Conservation (phyloP, 2,797 vertebrate species). For the Xenentodon cancila region DNA sequence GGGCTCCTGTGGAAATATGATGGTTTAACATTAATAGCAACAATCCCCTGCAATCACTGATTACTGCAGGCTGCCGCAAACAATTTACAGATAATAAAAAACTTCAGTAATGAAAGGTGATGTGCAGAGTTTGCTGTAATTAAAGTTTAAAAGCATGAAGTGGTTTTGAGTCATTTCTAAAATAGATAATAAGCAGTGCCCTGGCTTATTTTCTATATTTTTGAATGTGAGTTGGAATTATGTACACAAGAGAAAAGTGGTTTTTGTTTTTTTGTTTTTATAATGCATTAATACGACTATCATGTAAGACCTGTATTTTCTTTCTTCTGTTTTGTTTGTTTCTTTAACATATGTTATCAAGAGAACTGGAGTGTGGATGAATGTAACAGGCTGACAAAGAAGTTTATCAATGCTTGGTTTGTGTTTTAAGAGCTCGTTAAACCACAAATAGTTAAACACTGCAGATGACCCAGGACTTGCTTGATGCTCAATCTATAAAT, state of each 20-base stretch:
- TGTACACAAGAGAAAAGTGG: slow-evolving; percentile 34
- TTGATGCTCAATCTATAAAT: no score
- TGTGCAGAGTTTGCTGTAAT: slow-evolving; percentile 31
- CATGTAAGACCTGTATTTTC: slow-evolving; percentile 3
- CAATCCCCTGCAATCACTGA: slow-evolving; percentile 13
- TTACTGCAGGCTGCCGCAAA: slow-evolving; percentile 11
- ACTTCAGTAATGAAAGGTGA: slow-evolving; percentile 13
- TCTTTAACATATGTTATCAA: no score
- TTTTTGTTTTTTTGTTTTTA: slow-evolving; percentile 26
- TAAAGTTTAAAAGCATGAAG: slow-evolving; percentile 14
- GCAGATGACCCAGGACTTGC: no score
- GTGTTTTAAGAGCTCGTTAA: no score
- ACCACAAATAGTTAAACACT: no score
- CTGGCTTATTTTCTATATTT: background rate
- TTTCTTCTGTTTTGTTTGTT: background rate
- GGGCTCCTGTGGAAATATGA: background rate
- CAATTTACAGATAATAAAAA: slow-evolving; percentile 20
- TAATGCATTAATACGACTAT: background rate
- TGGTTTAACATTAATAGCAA: slow-evolving; percentile 18
- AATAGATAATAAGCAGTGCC: slow-evolving; percentile 26
- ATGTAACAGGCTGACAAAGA: no score
- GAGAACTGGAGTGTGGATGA: background rate
- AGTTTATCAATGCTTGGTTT: no score
- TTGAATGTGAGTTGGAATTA: slow-evolving; percentile 22
- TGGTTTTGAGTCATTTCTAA: slow-evolving; percentile 8